Conservation (phyloP, 1,140 invertebrate species). For the Drosophila micromelanica region DNA sequence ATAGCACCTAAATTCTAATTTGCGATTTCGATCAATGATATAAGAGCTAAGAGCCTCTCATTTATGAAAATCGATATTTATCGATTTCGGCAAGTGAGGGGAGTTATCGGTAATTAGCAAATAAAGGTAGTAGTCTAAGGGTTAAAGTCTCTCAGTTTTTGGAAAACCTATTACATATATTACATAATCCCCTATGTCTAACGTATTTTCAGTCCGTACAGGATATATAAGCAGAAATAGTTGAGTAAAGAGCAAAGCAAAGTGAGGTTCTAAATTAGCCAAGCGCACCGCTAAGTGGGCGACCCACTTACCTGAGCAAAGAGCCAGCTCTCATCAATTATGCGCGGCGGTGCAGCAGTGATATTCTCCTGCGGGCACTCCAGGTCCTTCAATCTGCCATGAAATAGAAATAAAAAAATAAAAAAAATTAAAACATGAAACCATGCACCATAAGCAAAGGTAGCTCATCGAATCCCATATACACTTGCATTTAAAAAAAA, state of each 20-base stretch:
- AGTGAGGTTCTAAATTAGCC: conserved; percentile 49
- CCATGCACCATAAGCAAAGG: neutral
- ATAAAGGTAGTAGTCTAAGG: too few species aligned
- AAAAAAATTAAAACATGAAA: conserved; percentile 10
- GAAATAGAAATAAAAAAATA: conserved; percentile 59
- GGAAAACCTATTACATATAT: too few species aligned
- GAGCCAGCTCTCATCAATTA: conserved; percentile 84
- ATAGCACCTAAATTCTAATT: too few species aligned
- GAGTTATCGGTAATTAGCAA: too few species aligned
- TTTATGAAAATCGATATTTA: too few species aligned
- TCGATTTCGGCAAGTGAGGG: too few species aligned
- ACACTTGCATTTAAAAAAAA: neutral
- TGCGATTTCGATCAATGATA: too few species aligned
- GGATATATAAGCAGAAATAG: neutral
- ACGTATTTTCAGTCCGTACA: neutral
- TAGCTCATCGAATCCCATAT: neutral
- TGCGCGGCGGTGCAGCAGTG: conserved; percentile 61
- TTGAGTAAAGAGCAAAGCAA: neutral
- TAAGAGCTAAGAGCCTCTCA: too few species aligned
- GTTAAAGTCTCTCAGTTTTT: too few species aligned
- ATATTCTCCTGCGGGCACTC: conserved; percentile 62
- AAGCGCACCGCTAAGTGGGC: conserved; percentile 38
- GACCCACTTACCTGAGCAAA: conserved; percentile 78
- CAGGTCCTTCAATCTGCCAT: conserved; percentile 69
- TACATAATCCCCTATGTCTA: too few species aligned